These are phyloP conservation scores for Melipona bicolor DNA, from an alignment of 2,888 invertebrate genomes.

Conservation along the genomic window DNA sequence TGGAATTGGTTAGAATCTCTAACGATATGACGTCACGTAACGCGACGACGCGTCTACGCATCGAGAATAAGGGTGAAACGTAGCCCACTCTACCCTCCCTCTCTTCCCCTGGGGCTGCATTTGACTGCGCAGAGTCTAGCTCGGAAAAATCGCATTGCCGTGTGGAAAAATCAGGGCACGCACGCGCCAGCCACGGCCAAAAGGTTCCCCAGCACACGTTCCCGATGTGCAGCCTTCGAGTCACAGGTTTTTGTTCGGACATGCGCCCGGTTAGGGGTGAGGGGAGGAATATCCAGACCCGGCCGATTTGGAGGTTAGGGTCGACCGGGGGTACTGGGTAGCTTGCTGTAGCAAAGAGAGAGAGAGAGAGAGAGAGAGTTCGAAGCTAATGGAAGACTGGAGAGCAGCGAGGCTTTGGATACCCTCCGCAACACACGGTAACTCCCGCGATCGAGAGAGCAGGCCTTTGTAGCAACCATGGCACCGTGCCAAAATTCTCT, in stretches of 20 bases:
- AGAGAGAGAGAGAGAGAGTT: neutral
- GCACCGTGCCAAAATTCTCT: slow-evolving; percentile 79
- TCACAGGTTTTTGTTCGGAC: slow-evolving; percentile 23
- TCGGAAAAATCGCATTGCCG: slow-evolving; percentile 48
- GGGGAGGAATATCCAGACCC: slow-evolving; percentile 20
- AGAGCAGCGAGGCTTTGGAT: slow-evolving; percentile 44
- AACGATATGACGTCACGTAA: neutral
- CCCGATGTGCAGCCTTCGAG: slow-evolving; percentile 28
- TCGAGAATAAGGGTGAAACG: too few species aligned
- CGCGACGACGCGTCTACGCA: neutral
- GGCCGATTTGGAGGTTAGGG: slow-evolving; percentile 64
- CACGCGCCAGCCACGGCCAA: slow-evolving; percentile 43
- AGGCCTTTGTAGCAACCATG: slow-evolving; percentile 77
- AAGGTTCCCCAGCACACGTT: slow-evolving; percentile 8
- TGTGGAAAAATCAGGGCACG: slow-evolving; percentile 31
- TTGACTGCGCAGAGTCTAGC: neutral
- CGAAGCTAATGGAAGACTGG: neutral
- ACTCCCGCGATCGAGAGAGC: slow-evolving; percentile 40
- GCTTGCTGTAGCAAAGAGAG: slow-evolving; percentile 38
- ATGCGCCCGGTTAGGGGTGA: neutral
- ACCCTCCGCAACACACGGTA: slow-evolving; percentile 33
- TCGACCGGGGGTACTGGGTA: slow-evolving; percentile 20
- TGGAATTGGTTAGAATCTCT: too few species aligned
- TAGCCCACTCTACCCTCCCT: too few species aligned
- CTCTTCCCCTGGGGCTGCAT: too few species aligned